These are phyloP conservation scores for Marmota flaviventris DNA, from an alignment of 2,113 vertebrate species.

Conservation along the genomic window DNA sequence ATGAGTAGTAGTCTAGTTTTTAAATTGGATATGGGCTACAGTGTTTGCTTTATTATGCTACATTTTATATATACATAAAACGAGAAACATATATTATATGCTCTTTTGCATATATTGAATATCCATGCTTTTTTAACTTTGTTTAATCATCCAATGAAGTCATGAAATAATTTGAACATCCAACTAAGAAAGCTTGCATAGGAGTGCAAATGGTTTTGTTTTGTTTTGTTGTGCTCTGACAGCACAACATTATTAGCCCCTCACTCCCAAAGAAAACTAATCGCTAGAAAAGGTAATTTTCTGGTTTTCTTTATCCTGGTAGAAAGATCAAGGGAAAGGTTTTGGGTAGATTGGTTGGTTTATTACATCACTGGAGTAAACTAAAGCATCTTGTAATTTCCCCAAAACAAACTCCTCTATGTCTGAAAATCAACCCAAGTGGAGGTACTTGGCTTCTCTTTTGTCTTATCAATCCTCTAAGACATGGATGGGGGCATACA, in stretches of 20 bases:
- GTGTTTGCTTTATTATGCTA: not conserved
- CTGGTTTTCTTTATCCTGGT: slow-evolving; percentile 25
- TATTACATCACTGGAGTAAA: not conserved
- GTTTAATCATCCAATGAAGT: not conserved
- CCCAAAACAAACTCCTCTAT: not conserved
- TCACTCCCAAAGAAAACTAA: not conserved
- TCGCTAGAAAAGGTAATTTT: not conserved
- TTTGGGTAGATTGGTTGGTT: not conserved
- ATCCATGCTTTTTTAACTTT: not conserved
- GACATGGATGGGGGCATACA: not conserved
- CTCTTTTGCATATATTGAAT: not conserved
- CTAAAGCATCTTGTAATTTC: not conserved
- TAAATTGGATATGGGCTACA: not conserved
- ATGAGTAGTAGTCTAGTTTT: not conserved
- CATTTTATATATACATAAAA: not conserved
- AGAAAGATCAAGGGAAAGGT: not conserved
- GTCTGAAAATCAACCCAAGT: not conserved
- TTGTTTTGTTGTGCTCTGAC: not conserved
- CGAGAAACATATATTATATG: not conserved
- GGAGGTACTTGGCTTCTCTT: not conserved
- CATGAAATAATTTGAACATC: slow-evolving; percentile 24
- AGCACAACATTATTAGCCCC: not conserved
- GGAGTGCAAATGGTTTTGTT: not conserved
- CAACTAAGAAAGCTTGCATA: slow-evolving; percentile 42
- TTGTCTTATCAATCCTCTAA: not conserved